These are phyloP conservation scores for Bos indicus DNA, from an alignment of 2,113 vertebrate species.

Conservation along the genomic window DNA sequence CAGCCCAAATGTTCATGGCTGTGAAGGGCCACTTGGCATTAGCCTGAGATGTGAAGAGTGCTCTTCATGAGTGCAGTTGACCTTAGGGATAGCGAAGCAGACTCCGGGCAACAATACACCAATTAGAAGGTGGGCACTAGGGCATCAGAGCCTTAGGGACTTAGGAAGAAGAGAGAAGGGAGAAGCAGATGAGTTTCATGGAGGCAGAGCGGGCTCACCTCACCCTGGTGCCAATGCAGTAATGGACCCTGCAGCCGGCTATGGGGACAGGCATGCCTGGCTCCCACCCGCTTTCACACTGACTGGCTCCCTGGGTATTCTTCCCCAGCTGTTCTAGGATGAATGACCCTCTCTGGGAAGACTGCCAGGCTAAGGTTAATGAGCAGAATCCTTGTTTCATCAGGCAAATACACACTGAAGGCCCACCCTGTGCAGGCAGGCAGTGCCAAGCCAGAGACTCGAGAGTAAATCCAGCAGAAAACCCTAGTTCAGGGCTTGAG, in stretches of 20 bases:
- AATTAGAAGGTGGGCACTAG: not conserved
- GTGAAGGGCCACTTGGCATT: not conserved
- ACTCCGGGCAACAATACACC: rapidly evolving
- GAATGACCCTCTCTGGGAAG: not conserved
- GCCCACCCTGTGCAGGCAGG: not conserved
- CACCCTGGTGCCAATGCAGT: rapidly evolving
- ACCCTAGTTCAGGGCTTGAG: no score
- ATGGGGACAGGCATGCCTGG: rapidly evolving
- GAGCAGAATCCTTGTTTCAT: not conserved
- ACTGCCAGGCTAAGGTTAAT: not conserved
- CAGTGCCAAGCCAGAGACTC: rapidly evolving
- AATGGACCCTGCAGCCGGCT: not conserved
- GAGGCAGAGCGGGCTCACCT: not conserved
- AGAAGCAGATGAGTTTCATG: rapidly evolving
- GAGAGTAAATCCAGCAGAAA: no score
- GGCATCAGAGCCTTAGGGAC: not conserved
- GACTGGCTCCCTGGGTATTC: not conserved
- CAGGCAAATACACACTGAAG: rapidly evolving
- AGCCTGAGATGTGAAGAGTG: not conserved
- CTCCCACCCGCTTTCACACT: rapidly evolving
- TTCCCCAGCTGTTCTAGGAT: not conserved
- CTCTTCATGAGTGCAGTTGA: not conserved
- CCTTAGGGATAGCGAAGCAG: rapidly evolving
- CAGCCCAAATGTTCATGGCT: not conserved
- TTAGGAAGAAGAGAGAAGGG: not conserved